Evolutionary conservation across 2,113 vertebrate genomes (phyloP).

Genomic region (Ptilorrhoa leucosticta): DNA sequence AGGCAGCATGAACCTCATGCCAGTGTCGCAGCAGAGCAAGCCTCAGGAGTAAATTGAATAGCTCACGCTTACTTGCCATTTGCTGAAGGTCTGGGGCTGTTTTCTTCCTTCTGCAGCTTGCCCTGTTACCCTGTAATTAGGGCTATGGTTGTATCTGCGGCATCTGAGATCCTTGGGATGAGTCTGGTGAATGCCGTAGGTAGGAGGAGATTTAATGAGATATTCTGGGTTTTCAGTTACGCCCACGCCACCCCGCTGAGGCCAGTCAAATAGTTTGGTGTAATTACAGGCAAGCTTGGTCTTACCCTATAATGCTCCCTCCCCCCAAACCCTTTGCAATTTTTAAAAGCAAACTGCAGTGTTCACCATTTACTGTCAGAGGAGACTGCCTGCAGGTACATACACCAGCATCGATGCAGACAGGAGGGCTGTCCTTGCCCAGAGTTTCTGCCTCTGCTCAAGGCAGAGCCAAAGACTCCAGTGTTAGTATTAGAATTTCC

Average conservation of each 20-base stretch:
- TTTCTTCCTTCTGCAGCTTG: not conserved
- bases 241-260: not conserved
- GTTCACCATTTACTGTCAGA: not conserved
- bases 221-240: not conserved
- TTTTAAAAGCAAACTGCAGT: not conserved
- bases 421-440: not conserved
- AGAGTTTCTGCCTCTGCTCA: not conserved
- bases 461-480: not conserved
- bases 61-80: not conserved
- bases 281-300: not conserved
- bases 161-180: not conserved
- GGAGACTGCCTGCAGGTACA: not conserved
- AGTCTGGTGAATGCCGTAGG: not conserved
- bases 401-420: accelerated
- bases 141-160: not conserved
- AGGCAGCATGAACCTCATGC: not conserved
- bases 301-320: not conserved
- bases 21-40: not conserved
- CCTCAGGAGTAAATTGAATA: not conserved
- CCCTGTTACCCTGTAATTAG: not conserved
- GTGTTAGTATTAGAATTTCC: not conserved
- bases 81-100: not conserved
- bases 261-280: not conserved
- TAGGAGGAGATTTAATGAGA: slow-evolving; percentile 8
- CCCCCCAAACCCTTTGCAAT: not conserved